A percentile compares a stretch with the other conserved stretches of the same genome.
These are phyloP conservation scores for Scomberomorus guttatus DNA, from an alignment of 2,797 vertebrate species.

Conservation along the genomic window DNA sequence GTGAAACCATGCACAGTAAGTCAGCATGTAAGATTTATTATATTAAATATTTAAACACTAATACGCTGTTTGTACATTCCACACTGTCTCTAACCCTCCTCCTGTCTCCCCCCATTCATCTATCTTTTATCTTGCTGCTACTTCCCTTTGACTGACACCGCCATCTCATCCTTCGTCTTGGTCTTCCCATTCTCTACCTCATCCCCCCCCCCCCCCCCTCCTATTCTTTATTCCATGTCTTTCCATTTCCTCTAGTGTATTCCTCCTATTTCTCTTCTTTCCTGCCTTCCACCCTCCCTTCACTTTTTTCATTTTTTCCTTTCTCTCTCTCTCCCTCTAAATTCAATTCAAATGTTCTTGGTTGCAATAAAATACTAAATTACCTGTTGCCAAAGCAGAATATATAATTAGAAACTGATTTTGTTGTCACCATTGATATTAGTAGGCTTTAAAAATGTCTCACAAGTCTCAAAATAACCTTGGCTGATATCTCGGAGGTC, in stretches of 20 bases:
- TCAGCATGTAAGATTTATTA: constrained; percentile 1
- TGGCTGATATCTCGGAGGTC: neutral
- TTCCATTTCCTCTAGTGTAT: neutral
- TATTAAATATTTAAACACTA: constrained; percentile 31
- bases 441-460: neutral
- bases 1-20: neutral
- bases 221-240: neutral
- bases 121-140: neutral
- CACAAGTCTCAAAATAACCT: neutral
- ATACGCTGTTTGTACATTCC: constrained; percentile 14
- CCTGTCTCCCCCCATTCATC: neutral
- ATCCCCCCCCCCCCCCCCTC: neutral
- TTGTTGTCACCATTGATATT: neutral
- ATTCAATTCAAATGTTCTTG: neutral
- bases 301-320: neutral
- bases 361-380: neutral
- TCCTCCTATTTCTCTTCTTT: neutral
- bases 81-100: neutral
- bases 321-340: neutral
- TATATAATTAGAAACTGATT: neutral
- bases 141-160: neutral
- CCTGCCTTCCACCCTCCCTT: neutral
- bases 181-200: neutral
- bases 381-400: neutral
- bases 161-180: neutral